phyloP scores from a whole-genome alignment of 92 coral and sea anemone species.

The Palythoa grandis region DNA sequence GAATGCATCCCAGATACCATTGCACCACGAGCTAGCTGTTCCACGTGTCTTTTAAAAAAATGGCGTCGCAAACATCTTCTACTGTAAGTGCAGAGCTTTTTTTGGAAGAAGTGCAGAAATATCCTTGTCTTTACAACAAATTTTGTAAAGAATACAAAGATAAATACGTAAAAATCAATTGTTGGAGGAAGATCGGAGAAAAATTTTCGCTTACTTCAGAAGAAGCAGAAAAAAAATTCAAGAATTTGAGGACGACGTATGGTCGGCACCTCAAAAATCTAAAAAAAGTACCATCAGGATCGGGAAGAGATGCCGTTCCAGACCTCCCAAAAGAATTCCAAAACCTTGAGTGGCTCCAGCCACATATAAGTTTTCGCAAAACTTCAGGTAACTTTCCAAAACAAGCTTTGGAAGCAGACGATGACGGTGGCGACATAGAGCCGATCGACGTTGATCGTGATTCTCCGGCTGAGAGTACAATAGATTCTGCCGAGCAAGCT shows the following conservation, averaged over 20 bases:
- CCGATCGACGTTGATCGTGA: no score
- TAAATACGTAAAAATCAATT: no score
- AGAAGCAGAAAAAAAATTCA: not conserved
- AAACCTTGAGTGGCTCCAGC: not conserved
- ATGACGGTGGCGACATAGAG: not conserved
- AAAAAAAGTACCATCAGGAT: not conserved
- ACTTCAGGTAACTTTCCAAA: not conserved
- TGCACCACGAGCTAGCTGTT: no score
- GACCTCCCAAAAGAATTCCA: not conserved
- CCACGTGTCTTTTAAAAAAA: no score
- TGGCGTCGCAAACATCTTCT: no score
- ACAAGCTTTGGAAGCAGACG: conserved; percentile 4
- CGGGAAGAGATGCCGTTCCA: not conserved
- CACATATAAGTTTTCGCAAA: not conserved
- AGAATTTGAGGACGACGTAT: not conserved
- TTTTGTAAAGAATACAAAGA: no score
- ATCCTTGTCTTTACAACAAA: not conserved
- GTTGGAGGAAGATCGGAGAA: not conserved
- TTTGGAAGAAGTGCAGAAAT: not conserved
- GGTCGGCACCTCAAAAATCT: not conserved
- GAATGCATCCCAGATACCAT: not conserved
- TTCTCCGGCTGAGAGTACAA: not conserved
- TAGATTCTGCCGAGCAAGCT: not conserved
- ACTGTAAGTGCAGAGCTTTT: no score
- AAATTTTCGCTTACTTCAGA: not conserved